Evolutionary conservation across 2,797 vertebrate species (phyloP), one percentile per base, ranked within the genome.

Genomic region (Lateolabrax maculatus): DNA sequence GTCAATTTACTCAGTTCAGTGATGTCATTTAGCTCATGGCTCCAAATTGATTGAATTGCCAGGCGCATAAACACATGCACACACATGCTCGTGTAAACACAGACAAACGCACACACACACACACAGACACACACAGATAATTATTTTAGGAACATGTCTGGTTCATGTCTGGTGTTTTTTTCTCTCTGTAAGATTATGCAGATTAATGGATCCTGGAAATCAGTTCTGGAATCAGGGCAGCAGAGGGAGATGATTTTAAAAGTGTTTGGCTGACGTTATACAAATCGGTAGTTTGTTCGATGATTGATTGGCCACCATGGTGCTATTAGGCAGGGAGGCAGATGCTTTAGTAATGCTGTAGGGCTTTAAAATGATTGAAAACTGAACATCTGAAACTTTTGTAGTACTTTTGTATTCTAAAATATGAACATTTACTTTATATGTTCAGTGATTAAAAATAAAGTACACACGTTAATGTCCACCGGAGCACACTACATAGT

Each of bases 1-100:
- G 76, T 91, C 83, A 88, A 78, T 92, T 88, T 84, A 70, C 65
- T 31, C 68, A 77, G 65, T 86, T 88, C 78, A 87, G 13, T 77
- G 69, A 73, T 81, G 79, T 77, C 62, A 88, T 86, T 86, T 62
- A 58, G 67, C 82, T 79, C 64, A 19, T 29, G 31, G 75, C 77
- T 67, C 27, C 31, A 64, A 71, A 89, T 57, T 79, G 84, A 89
- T 87, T 76, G 61, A 62, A n/a, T 56, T 75, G 63, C 63, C 66
- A 80, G 44, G 61, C 41, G 3, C 51, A 25, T 43, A 55, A 27
- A 63, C 46, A 46, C 46, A 34, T 16, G 12, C 60, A 51, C 29
- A 43, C 36, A 21, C 55, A 31, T 21, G 27, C 44, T 8, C 16
- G 4, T 16, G 5, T 25, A 53, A 5, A 37, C 58, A 25, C 29